phyloP scores from a whole-genome alignment of 2,888 invertebrate species.

The Schrankia costaestrigalis region DNA sequence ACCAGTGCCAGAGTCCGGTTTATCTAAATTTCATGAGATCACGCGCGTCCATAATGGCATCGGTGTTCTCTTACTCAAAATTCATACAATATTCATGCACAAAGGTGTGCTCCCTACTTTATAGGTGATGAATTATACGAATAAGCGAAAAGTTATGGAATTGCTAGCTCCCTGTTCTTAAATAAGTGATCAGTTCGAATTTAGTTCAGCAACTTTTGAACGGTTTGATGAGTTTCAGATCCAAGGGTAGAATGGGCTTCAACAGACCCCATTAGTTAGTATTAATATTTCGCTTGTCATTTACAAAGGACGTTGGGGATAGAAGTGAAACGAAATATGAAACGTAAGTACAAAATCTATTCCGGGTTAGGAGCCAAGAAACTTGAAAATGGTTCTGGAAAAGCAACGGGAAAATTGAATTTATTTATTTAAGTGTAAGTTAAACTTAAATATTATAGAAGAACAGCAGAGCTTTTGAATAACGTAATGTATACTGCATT shows the following conservation, averaged over 20 bases:
- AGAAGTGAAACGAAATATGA: too few relatives aligned
- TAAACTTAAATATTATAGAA: too few relatives aligned
- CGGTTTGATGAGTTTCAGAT: constrained; percentile 3
- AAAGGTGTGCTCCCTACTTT: constrained; percentile 22
- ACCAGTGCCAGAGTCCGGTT: constrained; percentile 14
- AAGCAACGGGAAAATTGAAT: too few relatives aligned
- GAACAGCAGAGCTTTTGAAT: too few relatives aligned
- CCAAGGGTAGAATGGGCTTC: constrained; percentile 1
- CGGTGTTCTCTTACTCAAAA: constrained; percentile 36
- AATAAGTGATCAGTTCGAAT: constrained; percentile 16
- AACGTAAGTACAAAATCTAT: too few relatives aligned
- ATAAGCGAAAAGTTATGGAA: constrained; percentile 20
- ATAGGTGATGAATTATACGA: constrained; percentile 23
- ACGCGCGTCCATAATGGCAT: constrained; percentile 34
- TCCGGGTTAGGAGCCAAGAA: too few relatives aligned
- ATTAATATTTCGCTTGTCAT: constrained; percentile 2
- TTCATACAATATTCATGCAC: constrained; percentile 42
- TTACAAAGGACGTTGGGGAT: too few relatives aligned
- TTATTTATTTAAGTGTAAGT: too few relatives aligned
- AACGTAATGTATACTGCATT: too few relatives aligned
- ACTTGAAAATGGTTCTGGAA: too few relatives aligned
- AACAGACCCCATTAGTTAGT: constrained; percentile 1
- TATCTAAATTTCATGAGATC: constrained; percentile 44
- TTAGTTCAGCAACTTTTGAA: constrained; percentile 5
- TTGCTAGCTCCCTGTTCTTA: constrained; percentile 12